Evolutionary conservation across 2,888 invertebrate species (phyloP).

Genomic region (Tiliacea citrago): DNA sequence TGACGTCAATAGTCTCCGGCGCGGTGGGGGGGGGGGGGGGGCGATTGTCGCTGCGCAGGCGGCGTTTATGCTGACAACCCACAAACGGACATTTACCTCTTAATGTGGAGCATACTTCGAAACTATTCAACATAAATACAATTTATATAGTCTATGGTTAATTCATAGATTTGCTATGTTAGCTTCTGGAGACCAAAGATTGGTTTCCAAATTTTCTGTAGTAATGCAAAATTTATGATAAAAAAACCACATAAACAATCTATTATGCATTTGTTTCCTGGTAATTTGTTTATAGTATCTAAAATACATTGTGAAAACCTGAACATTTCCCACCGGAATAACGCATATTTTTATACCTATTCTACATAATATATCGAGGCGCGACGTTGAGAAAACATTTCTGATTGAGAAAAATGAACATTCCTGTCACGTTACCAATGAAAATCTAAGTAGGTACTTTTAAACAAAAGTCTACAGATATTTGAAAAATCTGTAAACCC

Average conservation of each 20-base stretch:
- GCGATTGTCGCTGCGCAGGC: slow-evolving; percentile 45
- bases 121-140: slow-evolving; percentile 61
- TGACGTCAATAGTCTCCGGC: slow-evolving; percentile 72
- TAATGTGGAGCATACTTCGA: slow-evolving; percentile 61
- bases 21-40: slow-evolving; percentile 40
- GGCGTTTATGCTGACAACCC: slow-evolving; percentile 62
- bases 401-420: not conserved
- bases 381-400: not conserved
- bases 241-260: slow-evolving; percentile 20
- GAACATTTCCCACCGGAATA: not conserved
- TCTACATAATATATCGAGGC: not conserved
- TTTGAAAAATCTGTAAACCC: not conserved
- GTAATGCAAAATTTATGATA: slow-evolving; percentile 28
- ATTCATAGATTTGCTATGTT: slow-evolving; percentile 48
- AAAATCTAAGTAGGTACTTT: not conserved
- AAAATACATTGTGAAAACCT: slow-evolving; percentile 1
- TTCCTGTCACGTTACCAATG: not conserved
- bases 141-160: slow-evolving; percentile 48
- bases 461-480: not conserved
- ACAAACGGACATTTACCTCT: slow-evolving; percentile 67
- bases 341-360: not conserved
- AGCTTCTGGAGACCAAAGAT: slow-evolving; percentile 33
- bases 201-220: slow-evolving; percentile 12
- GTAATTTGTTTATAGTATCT: not conserved
- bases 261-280: slow-evolving; percentile 11